Base-by-base conservation (phyloP, 37 sponge, comb jelly and placozoan species). In the Spongia lamella region DNA sequence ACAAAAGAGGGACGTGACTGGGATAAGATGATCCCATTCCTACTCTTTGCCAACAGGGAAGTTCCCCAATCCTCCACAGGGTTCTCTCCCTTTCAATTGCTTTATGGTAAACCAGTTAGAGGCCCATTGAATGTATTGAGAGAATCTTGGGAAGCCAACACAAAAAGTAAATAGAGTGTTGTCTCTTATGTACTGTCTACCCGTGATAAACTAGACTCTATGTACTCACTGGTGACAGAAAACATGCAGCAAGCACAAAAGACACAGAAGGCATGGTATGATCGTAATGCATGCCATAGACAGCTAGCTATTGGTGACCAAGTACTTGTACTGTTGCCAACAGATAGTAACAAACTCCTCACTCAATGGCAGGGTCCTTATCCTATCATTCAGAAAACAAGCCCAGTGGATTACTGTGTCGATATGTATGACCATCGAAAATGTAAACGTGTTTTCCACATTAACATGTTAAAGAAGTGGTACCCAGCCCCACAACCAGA, bases 1-100 rank as follows among this genome's bases (percentile, higher is more conserved):
- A 64, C 65, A 64, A 36, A 64, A n/a, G 65, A 64, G 11, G 65
- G 36, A 32, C 35, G n/a, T 17, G 65, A 64, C 21, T 64, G 65
- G 65, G 65, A 64, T 33, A 32, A 64, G 65, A 7, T 64, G 65
- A 35, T 29, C 14, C 65, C 65, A 17, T 34, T 14, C 65, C 37
- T 32, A n/a, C 21, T 34, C 0, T 34, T 64, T 36, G 38, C 37
- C 20, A 11, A 34, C 27, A 20, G 65, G 27, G 38, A 64, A 36
- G 65, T 64, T 2, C 38, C 65, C 7, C 65, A 34, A 2, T 30
- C 63, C 1, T 62, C 63, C 21, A 62, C 63, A 13, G 63, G 63
- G 19, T 67, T 39, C 22, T 67, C 43, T 37, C 68, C 38, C 2
- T 67, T 38, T 7, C 31, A 64, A 29, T 36, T 64, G 13, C n/a